Conservation (phyloP, 2,797 vertebrate species). For the Xenops minutus region DNA sequence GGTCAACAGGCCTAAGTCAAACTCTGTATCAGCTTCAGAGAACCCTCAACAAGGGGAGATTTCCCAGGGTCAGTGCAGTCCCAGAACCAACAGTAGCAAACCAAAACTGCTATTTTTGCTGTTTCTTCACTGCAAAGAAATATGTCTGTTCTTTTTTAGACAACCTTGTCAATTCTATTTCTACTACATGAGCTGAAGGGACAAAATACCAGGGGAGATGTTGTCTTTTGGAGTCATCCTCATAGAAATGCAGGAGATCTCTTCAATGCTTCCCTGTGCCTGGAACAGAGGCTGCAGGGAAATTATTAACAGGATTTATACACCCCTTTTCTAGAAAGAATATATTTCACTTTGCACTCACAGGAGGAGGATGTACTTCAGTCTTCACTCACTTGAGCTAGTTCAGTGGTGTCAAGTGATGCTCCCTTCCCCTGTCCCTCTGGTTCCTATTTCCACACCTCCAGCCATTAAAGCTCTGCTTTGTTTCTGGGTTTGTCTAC, state of each 20-base stretch:
- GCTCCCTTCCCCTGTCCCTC: background rate
- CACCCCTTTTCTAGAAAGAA: background rate
- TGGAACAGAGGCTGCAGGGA: background rate
- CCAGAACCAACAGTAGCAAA: background rate
- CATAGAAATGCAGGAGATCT: background rate
- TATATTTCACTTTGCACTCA: background rate
- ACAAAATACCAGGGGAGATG: background rate
- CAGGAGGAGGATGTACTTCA: background rate
- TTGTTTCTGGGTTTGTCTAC: background rate
- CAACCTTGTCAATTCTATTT: background rate
- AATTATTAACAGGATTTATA: background rate
- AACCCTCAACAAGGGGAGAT: background rate
- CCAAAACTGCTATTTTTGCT: background rate
- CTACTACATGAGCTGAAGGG: background rate
- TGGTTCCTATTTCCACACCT: background rate
- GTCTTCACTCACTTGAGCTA: background rate
- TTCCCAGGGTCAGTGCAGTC: background rate
- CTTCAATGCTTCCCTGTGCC: background rate
- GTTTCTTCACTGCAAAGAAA: background rate
- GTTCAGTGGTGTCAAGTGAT: background rate
- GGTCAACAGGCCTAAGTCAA: background rate
- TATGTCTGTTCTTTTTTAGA: background rate
- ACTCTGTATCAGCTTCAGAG: background rate
- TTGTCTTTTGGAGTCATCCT: background rate
- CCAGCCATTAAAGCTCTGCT: background rate